Evolutionary conservation across 2,113 vertebrate species (phyloP).

Genomic region (Podiceps cristatus): DNA sequence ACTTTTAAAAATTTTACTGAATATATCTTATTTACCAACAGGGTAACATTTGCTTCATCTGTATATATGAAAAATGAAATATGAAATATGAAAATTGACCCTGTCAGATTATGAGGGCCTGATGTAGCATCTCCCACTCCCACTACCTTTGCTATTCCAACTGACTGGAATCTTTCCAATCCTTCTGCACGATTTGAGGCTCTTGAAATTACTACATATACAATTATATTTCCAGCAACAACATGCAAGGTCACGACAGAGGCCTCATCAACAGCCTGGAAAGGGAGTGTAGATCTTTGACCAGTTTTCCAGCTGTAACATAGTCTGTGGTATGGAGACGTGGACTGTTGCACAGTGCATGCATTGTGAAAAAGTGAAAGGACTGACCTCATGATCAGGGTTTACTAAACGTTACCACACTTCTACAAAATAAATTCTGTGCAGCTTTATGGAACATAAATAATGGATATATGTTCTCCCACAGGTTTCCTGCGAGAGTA

Average conservation of each 20-base stretch:
- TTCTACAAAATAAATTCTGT: background rate
- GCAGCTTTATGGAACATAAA: background rate
- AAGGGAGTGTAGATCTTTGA: background rate
- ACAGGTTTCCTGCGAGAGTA: background rate
- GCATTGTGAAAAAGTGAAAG: background rate
- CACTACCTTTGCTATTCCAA: background rate
- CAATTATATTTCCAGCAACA: background rate
- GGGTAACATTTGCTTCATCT: background rate
- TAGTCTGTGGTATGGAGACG: background rate
- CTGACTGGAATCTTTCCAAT: background rate
- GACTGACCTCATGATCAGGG: background rate
- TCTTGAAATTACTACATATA: background rate
- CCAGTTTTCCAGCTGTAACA: background rate
- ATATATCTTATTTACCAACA: background rate
- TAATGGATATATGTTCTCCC: background rate
- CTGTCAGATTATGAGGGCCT: background rate
- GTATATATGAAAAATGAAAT: background rate
- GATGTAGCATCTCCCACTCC: background rate
- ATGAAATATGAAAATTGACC: background rate
- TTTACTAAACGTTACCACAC: background rate
- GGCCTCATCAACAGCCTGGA: background rate
- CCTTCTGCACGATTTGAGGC: background rate
- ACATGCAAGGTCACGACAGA: background rate
- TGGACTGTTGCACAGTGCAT: fast-evolving
- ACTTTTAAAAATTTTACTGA: background rate